Evolutionary conservation across 2,888 invertebrate genomes (phyloP), one percentile per base, ranked within the genome.

Genomic region (Oasisia sp.): DNA sequence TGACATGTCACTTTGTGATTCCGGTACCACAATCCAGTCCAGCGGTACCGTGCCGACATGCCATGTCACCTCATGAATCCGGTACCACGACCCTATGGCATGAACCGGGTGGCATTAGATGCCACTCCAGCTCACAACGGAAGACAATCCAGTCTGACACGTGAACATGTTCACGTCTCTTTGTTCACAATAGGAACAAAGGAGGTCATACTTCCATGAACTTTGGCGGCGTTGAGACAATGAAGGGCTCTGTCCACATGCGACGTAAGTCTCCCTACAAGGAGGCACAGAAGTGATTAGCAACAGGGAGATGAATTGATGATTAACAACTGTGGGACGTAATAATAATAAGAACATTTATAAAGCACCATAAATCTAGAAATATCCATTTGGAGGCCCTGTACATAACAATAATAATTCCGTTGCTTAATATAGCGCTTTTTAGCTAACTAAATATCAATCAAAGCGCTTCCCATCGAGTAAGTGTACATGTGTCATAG

Each of bases 201-300:
- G 74, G 27, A 91, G 38, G 92, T 95, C 95, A 96, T 91, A 96
- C 96, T 92, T 96, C 96, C 93, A 96, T 93, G 93, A 95, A 95
- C 93, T 96, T 96, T 50, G 95, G 93, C 19, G 94, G 93, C 38
- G 93, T 93, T 50, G 94, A 93, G 27, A 93, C 94, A 32, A 95
- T 94, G 93, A 96, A 96, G 5, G 96, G 96, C 93, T 96, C 99
- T 96, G 98, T 98, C 99, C 99, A 99, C 99, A 99, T 99, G 95
- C 99, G 97, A 96, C 99, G 97, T 95, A 99, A 97, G 97, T 99
- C 99, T 94, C 99, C 99, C 99, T 99, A 97, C 11, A 96, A 97
- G 94, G 89, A 92, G 89, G 32, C 91, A 89, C 92, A 44, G 90
- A 4, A 8, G 27, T 89, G 19, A 27, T 32, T n/a, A 74, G 45